phyloP scores from a whole-genome alignment of 2,888 invertebrate species.

The Alviniconcha strummeri region DNA sequence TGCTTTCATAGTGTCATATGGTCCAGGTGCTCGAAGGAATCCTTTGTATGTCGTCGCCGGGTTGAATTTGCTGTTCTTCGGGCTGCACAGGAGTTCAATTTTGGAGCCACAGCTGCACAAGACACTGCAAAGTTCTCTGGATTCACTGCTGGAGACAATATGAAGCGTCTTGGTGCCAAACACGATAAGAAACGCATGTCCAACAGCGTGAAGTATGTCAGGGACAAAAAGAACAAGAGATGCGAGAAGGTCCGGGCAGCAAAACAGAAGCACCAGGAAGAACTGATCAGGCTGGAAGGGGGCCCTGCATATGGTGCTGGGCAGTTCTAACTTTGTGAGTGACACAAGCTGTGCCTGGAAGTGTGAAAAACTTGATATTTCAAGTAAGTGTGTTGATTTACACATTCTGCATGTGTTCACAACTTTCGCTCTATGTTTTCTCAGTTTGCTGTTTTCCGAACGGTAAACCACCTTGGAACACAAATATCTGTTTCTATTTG shows the following conservation, averaged over 20 bases:
- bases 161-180: neutral
- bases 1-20: slow-evolving; percentile 3
- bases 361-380: too few relatives aligned
- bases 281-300: neutral
- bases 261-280: neutral
- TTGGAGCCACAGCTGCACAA: neutral
- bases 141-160: neutral
- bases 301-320: slow-evolving; percentile 12
- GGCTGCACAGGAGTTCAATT: slow-evolving; percentile 3
- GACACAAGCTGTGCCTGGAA: too few relatives aligned
- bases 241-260: neutral
- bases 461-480: too few relatives aligned
- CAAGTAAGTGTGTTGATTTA: too few relatives aligned
- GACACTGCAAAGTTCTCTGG: neutral
- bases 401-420: too few relatives aligned
- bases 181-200: neutral
- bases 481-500: too few relatives aligned
- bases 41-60: neutral
- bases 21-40: slow-evolving; percentile 13
- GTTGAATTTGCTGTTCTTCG: neutral
- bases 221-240: neutral
- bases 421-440: too few relatives aligned
- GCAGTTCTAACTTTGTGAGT: slow-evolving; percentile 3
- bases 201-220: neutral
- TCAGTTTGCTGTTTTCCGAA: too few relatives aligned